These are phyloP conservation scores for Mnemiopsis leidyi DNA, from an alignment of 37 sponge, comb jelly and placozoan species.

Conservation along the genomic window DNA sequence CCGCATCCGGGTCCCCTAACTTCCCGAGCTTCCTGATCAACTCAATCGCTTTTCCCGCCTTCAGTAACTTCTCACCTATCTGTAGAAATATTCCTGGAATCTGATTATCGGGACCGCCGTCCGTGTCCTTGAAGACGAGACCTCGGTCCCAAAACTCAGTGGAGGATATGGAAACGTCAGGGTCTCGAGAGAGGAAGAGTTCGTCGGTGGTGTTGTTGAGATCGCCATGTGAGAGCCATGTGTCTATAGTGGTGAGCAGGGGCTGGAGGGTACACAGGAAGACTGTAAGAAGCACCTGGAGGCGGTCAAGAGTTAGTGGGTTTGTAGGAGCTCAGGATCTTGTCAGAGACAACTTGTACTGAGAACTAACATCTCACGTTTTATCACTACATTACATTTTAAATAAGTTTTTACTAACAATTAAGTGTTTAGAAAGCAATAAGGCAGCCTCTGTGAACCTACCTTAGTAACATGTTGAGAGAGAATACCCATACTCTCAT, in stretches of 20 bases:
- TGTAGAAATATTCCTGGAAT: neutral
- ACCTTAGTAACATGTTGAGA: slow-evolving; percentile 27
- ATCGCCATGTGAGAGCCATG: slow-evolving; percentile 21
- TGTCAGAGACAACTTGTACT: too few species aligned
- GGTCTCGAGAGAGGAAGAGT: slow-evolving; percentile 47
- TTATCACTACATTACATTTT: too few species aligned
- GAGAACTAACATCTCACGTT: too few species aligned
- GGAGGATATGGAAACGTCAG: slow-evolving; percentile 24
- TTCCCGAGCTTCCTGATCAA: slow-evolving; percentile 37
- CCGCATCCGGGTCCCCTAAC: neutral
- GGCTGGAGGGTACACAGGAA: slow-evolving; percentile 49
- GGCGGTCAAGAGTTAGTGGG: too few species aligned
- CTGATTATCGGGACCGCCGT: neutral
- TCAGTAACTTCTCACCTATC: slow-evolving; percentile 8
- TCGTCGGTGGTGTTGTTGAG: slow-evolving; percentile 62
- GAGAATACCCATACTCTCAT: slow-evolving; percentile 61
- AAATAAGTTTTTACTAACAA: too few species aligned
- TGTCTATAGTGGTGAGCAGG: slow-evolving; percentile 47
- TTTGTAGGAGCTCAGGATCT: too few species aligned
- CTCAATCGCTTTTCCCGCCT: slow-evolving; percentile 63
- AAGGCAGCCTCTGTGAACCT: too few species aligned
- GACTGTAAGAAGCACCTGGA: slow-evolving; percentile 46
- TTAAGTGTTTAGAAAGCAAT: too few species aligned
- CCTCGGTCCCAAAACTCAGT: neutral
- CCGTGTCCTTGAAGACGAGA: slow-evolving; percentile 13